A percentile compares a stretch with the other conserved stretches of the same genome.
Conservation (phyloP, 2,113 vertebrate genomes). For the Octodon degus region DNA sequence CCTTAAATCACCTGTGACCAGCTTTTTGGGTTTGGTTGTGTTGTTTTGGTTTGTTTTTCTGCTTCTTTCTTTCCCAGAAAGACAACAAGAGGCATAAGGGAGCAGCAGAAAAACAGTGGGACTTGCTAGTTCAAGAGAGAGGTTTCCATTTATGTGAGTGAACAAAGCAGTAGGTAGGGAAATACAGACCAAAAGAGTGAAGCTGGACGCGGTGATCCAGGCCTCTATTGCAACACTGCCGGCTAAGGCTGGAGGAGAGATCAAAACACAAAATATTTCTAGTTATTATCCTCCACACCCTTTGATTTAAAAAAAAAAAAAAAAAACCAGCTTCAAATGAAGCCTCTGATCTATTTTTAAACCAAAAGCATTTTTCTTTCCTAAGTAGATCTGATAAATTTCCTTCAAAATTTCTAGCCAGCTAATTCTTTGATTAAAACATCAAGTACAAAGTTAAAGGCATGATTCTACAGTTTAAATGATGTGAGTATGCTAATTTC, state of each 20-base stretch:
- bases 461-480: conserved; percentile 30
- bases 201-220: neutral
- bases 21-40: neutral
- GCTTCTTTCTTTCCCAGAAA: conserved; percentile 40
- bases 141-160: neutral
- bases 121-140: neutral
- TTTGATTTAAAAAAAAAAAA: neutral
- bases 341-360: conserved; percentile 42
- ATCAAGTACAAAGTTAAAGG: conserved; percentile 38
- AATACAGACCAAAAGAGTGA: neutral
- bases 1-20: conserved; percentile 37
- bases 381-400: conserved; percentile 36
- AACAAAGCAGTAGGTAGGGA: accelerated
- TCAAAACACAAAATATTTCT: neutral
- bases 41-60: neutral
- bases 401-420: conserved; percentile 23
- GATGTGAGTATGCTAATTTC: conserved; percentile 41
- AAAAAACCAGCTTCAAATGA: conserved; percentile 43
- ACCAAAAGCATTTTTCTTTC: conserved; percentile 17
- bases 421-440: conserved; percentile 16
- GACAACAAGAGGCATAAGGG: neutral
- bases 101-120: neutral
- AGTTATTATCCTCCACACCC: neutral
- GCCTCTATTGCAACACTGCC: neutral
- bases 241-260: neutral